A percentile compares a stretch with the other conserved stretches of the same genome.
These are phyloP conservation scores for Cathartes aura DNA, from an alignment of 2,113 vertebrate species.

Conservation along the genomic window DNA sequence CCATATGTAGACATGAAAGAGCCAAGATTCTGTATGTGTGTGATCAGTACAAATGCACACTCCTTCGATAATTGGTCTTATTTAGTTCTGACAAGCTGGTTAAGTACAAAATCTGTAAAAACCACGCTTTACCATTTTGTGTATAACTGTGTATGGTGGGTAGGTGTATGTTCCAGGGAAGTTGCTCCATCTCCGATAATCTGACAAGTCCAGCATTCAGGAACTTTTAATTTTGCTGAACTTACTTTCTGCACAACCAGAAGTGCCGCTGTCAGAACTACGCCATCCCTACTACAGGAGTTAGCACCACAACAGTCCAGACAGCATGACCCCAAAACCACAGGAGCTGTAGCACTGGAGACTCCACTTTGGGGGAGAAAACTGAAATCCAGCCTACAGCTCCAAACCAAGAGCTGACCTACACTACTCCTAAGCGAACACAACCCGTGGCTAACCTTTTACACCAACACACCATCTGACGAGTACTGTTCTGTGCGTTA, in stretches of 20 bases:
- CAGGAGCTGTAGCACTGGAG: accelerated
- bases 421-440: accelerated
- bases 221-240: not conserved
- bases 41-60: not conserved
- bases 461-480: not conserved
- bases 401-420: not conserved
- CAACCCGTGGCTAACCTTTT: accelerated
- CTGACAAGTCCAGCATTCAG: not conserved
- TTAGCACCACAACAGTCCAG: accelerated
- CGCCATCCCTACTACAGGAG: not conserved
- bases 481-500: accelerated
- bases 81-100: not conserved
- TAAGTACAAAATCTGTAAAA: not conserved
- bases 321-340: accelerated
- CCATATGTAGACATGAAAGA: not conserved
- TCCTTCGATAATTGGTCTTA: not conserved
- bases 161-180: not conserved
- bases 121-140: not conserved
- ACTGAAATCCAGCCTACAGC: not conserved
- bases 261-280: accelerated
- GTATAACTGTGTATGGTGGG: not conserved
- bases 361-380: not conserved
- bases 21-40: not conserved
- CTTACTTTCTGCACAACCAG: not conserved
- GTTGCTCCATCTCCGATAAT: not conserved